Evolutionary conservation across 2,888 invertebrate genomes (phyloP).

Genomic region (Nebria brevicollis): DNA sequence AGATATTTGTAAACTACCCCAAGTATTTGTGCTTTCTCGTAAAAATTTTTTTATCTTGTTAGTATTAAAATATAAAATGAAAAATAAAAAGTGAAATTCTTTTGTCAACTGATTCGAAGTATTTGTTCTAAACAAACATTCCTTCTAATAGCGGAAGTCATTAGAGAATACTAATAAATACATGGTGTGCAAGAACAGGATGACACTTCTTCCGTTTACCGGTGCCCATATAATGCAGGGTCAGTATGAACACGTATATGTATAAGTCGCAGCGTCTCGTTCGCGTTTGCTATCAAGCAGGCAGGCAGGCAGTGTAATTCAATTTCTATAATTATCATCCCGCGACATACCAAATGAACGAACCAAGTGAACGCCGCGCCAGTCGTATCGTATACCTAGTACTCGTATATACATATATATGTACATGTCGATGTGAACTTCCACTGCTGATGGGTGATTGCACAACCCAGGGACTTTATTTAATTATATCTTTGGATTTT

Average conservation of each 20-base stretch:
- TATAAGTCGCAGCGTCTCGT: neutral
- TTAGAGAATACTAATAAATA: constrained; percentile 36
- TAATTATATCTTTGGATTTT: constrained; percentile 29
- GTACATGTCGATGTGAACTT: constrained; percentile 2
- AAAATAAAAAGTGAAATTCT: neutral
- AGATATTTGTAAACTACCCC: too few relatives aligned
- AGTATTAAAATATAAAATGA: neutral
- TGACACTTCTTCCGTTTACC: constrained; percentile 26
- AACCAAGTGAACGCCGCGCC: neutral
- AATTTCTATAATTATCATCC: constrained; percentile 18
- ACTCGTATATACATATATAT: too few relatives aligned
- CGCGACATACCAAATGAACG: constrained; percentile 18
- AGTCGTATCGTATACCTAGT: neutral
- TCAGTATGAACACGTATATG: constrained; percentile 6
- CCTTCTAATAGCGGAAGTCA: constrained; percentile 28
- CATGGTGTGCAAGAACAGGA: constrained; percentile 20
- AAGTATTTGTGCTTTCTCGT: neutral
- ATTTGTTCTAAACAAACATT: constrained; percentile 14
- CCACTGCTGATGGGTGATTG: constrained; percentile 7
- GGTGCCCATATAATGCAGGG: constrained; percentile 3
- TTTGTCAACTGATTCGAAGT: neutral
- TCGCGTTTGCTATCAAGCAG: neutral
- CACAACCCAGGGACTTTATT: constrained; percentile 10
- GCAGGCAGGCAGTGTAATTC: neutral
- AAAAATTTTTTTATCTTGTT: neutral